Evolutionary conservation across 2,797 vertebrate species (phyloP), one percentile per base, ranked within the genome.

Genomic region (Aulostomus chinensis): DNA sequence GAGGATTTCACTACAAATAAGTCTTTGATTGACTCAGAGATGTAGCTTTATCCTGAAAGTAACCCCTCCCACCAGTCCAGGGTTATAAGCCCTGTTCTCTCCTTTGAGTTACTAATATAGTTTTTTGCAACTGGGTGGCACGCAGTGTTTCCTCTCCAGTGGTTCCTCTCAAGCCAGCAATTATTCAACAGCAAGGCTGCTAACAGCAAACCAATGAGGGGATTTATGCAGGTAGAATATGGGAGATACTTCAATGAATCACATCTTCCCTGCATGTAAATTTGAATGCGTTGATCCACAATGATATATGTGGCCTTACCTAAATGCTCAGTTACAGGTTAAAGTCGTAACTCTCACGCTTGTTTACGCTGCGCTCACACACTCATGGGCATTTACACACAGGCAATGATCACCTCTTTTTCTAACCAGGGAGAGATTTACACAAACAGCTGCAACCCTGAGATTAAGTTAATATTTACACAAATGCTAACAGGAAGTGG

Each of bases 151-250:
- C 51, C 61, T 43, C 60, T 62, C 63, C 66, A 28, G 45, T 72
- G 67, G 60, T 70, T 70, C 21, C 48, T 69, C 58, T 58, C 45
- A 48, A 40, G 42, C 45, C 36, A 45, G 73, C 56, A 59, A 81
- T 89, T 87, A 82, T 81, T 86, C 79, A 86, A 68, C 18, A 21
- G 40, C 16, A 35, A 54, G 69, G 58, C 63, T 72, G 58, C 73
- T 53, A 73, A 69, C 72, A 50, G 69, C 68, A 72, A 79, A 75
- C 70, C 81, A 75, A 81, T 73, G 81, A 72, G 64, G 71, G 73
- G 81, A 89, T 88, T 88, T 84, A 89, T 86, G 76, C 75, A 84
- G 76, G 82, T 73, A 35, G 61, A 76, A 73, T 36, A 45, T 32
- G 2, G 38, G 22, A 73, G 55, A 68, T 68, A 55, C 47, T 67